These are phyloP conservation scores for Prionailurus bengalensis DNA, from an alignment of 2,113 vertebrate species.

Conservation along the genomic window DNA sequence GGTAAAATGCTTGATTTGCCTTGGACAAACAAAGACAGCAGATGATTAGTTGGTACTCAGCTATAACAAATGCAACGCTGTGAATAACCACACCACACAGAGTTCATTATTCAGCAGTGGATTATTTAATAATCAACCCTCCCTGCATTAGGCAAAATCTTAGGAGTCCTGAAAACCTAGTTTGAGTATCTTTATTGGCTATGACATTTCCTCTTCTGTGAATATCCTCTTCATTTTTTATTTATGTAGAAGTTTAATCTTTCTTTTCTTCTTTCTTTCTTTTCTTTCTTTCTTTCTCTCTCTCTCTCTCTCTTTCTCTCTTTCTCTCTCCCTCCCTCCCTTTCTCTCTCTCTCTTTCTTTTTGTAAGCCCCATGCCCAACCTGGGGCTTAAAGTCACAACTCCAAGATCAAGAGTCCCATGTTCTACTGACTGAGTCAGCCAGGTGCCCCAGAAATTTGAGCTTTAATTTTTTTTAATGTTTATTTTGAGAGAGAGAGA, in stretches of 20 bases:
- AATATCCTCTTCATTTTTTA: neutral
- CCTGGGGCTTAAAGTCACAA: neutral
- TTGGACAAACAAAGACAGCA: neutral
- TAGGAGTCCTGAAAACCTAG: neutral
- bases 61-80: neutral
- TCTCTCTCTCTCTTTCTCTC: fast-evolving
- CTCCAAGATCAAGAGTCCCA: neutral
- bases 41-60: neutral
- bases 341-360: no score
- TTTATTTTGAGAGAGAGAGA: no score
- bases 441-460: neutral
- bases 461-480: neutral
- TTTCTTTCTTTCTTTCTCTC: no score
- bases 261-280: neutral
- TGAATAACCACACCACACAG: neutral
- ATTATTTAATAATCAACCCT: neutral
- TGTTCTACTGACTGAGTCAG: neutral
- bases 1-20: neutral
- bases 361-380: neutral
- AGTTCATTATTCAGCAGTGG: neutral
- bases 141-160: neutral
- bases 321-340: fast-evolving
- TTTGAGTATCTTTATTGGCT: neutral
- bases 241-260: neutral
- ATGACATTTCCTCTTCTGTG: slow-evolving; percentile 7